Base-by-base conservation (phyloP, 2,113 vertebrate species). In the Hypocryptadius cinnamomeus region DNA sequence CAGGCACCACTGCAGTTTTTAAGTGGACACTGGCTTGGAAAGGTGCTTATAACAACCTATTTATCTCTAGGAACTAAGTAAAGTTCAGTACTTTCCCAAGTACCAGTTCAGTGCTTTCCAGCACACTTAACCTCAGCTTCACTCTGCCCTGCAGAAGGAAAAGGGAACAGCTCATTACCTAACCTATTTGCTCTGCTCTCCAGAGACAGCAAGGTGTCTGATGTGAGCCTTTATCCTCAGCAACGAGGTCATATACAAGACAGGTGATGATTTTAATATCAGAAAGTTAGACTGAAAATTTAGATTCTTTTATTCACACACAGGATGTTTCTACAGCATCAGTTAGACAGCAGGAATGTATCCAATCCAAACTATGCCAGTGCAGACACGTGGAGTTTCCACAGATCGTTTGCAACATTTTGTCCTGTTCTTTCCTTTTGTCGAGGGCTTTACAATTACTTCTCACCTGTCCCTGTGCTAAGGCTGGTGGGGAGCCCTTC, bases 111-210 rank as follows among this genome's bases (percentile, higher is more conserved):
- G 42, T 85, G 68, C 31, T 85, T 93, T 87, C 51, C 47, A 80
- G 79, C 33, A 83, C 33, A 24, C 28, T 82, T 84, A 85, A 94
- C 72, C 90, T 48, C 51, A 96, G 13, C 69, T 76, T 73, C 79
- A 31, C 35, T 73, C 50, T 70, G 85, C 63, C 57, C 81, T 47
- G 17, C 45, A 91, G 74, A 89, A 93, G 42, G 22, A 69, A 93
- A 92, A 92, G 17, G 42, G 81, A 90, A 87, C 90, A 93, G 45
- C 78, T 95, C 66, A 94, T 90, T 90, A 95, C 25, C 89, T 81
- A 79, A 69, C 24, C 63, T 47, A 73, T 31, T 83, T 10, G 8
- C 9, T 92, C 47, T 65, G 59, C 54, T 27, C 89, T 56, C 89
- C 74, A 79, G 85, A 92, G 94, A 79, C 33, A 79, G 8, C 30